Evolutionary conservation across 2,888 invertebrate genomes (phyloP), one percentile per base, ranked within the genome.

Genomic region (Girardia tigrina): DNA sequence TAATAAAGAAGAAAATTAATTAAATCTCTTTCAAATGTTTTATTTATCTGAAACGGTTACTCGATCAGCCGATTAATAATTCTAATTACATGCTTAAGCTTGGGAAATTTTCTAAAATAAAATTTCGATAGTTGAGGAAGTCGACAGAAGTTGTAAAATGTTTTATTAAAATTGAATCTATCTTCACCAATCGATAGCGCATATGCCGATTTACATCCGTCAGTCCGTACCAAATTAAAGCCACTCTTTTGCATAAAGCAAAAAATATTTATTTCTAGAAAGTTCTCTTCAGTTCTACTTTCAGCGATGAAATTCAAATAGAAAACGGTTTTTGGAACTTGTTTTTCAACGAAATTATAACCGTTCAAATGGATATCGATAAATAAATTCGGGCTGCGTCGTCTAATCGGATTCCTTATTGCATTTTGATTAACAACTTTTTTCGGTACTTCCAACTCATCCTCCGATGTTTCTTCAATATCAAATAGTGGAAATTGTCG

Each of bases 401-500:
- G 4, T n/a, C n/a, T 56, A n/a, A n/a, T n/a, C 23, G n/a, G n/a
- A 56, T 16, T 6, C 20, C 56, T n/a, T 4, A 4, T 16, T 56
- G 56, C 23, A 12, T 6, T 23, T n/a, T 16, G 8, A 12, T 16
- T n/a, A 6, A 12, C 4, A 56, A 6, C 23, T 56, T n/a, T 16
- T 56, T 56, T 56, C 4, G 20, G 8, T 20, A 20, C n/a, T 4
- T 56, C 56, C 4, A 8, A 12, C 23, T 56, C 56, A 6, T 12
- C 56, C 23, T 56, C 56, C n/a, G 4, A 4, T 4, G 23, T 16
- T 56, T 56, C 56, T 56, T 56, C 56, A 8, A 56, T 56, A 23
- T 56, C 56, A 56, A 56, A 56, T 23, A 56, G n/a, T 20, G 56
- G 56, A 56, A 56, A 56, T n/a, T 56, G n/a, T n/a, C n/a, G n/a